Evolutionary conservation across 2,888 invertebrate genomes (phyloP).

Genomic region (Fragum whitleyi): DNA sequence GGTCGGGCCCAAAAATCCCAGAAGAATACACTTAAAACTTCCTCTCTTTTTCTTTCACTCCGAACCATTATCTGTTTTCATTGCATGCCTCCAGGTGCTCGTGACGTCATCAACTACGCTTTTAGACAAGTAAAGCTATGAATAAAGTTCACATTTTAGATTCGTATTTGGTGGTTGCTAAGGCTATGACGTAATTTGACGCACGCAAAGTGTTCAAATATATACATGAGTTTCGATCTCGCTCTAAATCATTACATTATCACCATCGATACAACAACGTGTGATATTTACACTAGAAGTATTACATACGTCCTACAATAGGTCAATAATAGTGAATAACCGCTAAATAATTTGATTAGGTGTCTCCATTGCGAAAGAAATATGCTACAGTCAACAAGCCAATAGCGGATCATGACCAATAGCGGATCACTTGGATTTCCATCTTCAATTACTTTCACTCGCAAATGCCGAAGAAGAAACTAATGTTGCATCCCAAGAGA

Average conservation of each 20-base stretch:
- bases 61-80: conserved; percentile 56
- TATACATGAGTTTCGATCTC: conserved; percentile 23
- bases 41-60: conserved; percentile 57
- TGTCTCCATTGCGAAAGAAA: conserved; percentile 1
- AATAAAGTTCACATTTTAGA: conserved; percentile 54
- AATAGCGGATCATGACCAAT: too few relatives aligned
- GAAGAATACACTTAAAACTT: conserved; percentile 59
- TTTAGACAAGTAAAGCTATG: conserved; percentile 62
- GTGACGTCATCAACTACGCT: conserved; percentile 68
- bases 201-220: conserved; percentile 50
- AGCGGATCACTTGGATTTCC: too few relatives aligned
- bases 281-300: conserved; percentile 7
- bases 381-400: too few relatives aligned
- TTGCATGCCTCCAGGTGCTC: conserved; percentile 52
- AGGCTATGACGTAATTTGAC: conserved; percentile 72
- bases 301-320: not conserved
- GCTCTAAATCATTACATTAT: conserved; percentile 21
- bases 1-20: conserved; percentile 62
- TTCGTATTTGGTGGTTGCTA: conserved; percentile 81
- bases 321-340: conserved; percentile 1
- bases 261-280: conserved; percentile 16
- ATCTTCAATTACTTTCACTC: too few relatives aligned
- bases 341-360: conserved; percentile 1
- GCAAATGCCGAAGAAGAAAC: too few relatives aligned
- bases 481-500: too few relatives aligned